These are phyloP conservation scores for Sitobion miscanthi DNA, from an alignment of 1,140 invertebrate species.

Conservation along the genomic window DNA sequence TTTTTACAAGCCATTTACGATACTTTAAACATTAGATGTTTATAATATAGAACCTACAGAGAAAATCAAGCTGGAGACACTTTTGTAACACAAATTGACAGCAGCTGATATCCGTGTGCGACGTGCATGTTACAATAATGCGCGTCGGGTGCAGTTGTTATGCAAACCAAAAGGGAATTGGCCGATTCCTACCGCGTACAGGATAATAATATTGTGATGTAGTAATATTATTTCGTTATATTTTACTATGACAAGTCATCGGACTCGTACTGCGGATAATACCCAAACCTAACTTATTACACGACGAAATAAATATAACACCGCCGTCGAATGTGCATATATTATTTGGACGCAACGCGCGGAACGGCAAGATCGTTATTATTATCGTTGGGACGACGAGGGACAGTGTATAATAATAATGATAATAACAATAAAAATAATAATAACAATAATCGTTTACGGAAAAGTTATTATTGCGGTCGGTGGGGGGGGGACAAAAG, in stretches of 20 bases:
- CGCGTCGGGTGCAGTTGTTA: neutral
- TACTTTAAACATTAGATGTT: neutral
- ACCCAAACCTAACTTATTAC: neutral
- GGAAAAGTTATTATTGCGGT: neutral
- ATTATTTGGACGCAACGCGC: neutral
- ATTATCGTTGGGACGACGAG: neutral
- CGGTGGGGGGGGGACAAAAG: too few relatives aligned
- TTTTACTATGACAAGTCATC: neutral
- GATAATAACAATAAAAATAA: constrained; percentile 10
- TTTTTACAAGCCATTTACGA: too few relatives aligned
- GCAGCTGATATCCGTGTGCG: neutral
- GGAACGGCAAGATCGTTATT: neutral
- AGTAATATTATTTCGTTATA: neutral
- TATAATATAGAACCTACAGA: neutral
- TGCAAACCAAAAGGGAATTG: neutral
- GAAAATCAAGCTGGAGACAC: neutral
- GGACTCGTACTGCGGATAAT: neutral
- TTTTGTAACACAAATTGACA: neutral
- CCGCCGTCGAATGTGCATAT: neutral
- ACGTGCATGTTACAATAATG: neutral
- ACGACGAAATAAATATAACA: neutral
- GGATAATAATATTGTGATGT: neutral
- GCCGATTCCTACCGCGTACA: neutral
- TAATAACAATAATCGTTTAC: constrained; percentile 15
- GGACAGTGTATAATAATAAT: neutral